Base-by-base conservation (phyloP, 2,797 vertebrate species). In the Neosilurus hyrtlii region DNA sequence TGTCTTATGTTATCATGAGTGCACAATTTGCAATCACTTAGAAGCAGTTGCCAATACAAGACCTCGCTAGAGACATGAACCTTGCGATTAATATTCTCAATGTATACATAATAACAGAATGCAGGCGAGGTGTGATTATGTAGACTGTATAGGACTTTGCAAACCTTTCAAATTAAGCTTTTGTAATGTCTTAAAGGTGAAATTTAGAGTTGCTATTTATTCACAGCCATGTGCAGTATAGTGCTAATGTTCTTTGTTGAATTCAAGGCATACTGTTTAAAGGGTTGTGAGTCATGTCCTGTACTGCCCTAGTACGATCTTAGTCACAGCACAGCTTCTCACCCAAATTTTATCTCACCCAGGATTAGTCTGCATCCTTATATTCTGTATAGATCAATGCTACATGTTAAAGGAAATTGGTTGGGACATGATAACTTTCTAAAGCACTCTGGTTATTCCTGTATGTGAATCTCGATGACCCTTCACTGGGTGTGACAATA, bases 11-110 rank as follows among this genome's bases (percentile, higher is more conserved):
- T 81, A 80, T 83, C 61, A 82, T 57, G 68, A 61, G 63, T 72
- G 66, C 51, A 15, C 83, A 67, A 84, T 76, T 68, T 52, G 70
- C 72, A 86, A 82, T 83, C 79, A 85, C 57, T 85, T 79, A 59
- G 57, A 80, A 61, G 67, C 82, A 43, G 62, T 74, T 71, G 75
- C 68, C 62, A 49, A 72, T 62, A 51, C 83, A 82, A 82, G 80
- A 82, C 80, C 22, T 78, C 18, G 67, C 68, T 77, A 72, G 63
- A 65, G 43, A 71, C 16, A 72, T 57, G 22, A 18, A 52, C 74
- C 73, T 85, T 3, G 14, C 18, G 35, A 52, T 76, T 81, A 59
- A 80, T 59, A 67, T 74, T 75, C 22, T 52, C 20, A 11, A 24
- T 24, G 52, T 73, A 75, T 52, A 52, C 6, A 35, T 65, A 26